phyloP scores from a whole-genome alignment of 30 jellyfish, hydroid and myxozoan genomes.

The Pelagia noctiluca region DNA sequence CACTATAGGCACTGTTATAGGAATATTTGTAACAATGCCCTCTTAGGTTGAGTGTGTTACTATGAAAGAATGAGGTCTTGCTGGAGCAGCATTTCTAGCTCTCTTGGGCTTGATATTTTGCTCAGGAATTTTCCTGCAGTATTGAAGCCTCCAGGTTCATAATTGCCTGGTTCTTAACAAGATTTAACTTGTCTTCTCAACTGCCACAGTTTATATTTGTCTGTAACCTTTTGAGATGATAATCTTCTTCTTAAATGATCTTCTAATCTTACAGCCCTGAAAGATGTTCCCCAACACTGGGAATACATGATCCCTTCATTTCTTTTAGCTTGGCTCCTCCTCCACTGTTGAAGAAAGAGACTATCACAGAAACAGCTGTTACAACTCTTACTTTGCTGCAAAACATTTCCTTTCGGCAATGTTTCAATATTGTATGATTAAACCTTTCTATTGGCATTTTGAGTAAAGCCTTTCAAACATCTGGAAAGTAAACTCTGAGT shows the following conservation, averaged over 20 bases:
- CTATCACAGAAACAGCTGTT: slow-evolving; percentile 3
- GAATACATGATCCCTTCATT: background rate
- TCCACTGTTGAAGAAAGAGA: slow-evolving; percentile 19
- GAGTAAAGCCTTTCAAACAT: background rate
- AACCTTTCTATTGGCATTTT: slow-evolving; percentile 19
- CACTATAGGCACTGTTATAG: no score
- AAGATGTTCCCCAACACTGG: background rate
- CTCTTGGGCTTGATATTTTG: no score
- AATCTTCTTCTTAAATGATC: slow-evolving; percentile 5
- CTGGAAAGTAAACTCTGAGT: background rate
- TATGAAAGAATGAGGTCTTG: no score
- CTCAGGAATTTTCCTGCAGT: no score
- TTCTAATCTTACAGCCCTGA: background rate
- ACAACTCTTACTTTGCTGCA: slow-evolving; percentile 16
- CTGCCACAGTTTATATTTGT: slow-evolving; percentile 6
- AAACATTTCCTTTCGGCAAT: slow-evolving; percentile 13
- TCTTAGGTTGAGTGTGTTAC: no score
- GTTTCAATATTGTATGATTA: slow-evolving; percentile 17
- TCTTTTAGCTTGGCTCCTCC: slow-evolving; percentile 17
- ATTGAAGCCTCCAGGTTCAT: no score
- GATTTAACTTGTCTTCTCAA: background rate
- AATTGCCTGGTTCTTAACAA: no score
- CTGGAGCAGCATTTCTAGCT: no score
- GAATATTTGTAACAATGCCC: no score
- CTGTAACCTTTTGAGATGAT: slow-evolving; percentile 4